Evolutionary conservation across 2,113 vertebrate species (phyloP).

Genomic region (Raphicerus campestris): DNA sequence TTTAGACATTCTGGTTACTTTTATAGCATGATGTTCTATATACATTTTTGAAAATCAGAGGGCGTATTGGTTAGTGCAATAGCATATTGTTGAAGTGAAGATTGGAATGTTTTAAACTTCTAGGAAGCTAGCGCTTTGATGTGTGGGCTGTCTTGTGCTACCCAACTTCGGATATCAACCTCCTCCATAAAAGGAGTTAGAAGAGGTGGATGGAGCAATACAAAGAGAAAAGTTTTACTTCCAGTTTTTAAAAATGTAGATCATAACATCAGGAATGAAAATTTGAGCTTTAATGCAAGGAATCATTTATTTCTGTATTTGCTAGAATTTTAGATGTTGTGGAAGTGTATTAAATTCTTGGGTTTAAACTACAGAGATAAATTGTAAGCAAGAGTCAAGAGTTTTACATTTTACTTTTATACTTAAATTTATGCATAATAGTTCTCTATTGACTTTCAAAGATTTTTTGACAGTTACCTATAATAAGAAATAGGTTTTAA

Average conservation of each 20-base stretch:
- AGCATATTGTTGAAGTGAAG: background rate
- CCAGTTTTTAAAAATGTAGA: background rate
- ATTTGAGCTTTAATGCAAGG: background rate
- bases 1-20: background rate
- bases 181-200: background rate
- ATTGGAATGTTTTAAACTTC: background rate
- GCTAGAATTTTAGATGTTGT: background rate
- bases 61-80: background rate
- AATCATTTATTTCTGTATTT: background rate
- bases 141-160: background rate
- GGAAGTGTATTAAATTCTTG: background rate
- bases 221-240: background rate
- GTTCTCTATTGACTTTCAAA: background rate
- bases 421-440: background rate
- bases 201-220: background rate
- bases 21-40: background rate
- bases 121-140: background rate
- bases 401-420: background rate
- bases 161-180: background rate
- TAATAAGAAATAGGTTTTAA: slow-evolving; percentile 14
- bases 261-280: background rate
- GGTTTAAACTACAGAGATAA: background rate
- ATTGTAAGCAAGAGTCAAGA: background rate
- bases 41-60: background rate
- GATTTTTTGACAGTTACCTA: background rate